Conservation (phyloP, 2,113 vertebrate genomes). For the Salvator merianae region DNA sequence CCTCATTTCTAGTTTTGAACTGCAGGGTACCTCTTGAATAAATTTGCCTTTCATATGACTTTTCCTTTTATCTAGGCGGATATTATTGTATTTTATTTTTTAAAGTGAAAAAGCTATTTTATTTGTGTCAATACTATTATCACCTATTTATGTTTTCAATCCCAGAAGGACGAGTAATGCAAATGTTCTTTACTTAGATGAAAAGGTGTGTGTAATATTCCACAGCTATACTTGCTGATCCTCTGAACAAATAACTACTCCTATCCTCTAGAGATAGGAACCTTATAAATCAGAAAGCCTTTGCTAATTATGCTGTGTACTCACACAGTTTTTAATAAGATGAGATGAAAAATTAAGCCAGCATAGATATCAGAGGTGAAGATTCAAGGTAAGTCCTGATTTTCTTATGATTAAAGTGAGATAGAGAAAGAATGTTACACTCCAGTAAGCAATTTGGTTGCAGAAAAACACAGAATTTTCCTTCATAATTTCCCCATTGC, state of each 20-base stretch:
- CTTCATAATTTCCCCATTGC: too few relatives aligned
- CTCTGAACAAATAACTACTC: conserved; percentile 74
- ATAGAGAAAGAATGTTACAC: fast-evolving
- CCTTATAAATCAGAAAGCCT: conserved; percentile 71
- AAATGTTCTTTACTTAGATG: conserved; percentile 64
- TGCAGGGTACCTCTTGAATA: too few relatives aligned
- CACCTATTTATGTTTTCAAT: conserved; percentile 35
- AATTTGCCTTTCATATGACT: too few relatives aligned
- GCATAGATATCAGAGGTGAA: conserved; percentile 31
- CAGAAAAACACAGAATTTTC: too few relatives aligned
- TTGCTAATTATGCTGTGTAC: conserved; percentile 73
- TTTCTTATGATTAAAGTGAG: neutral
- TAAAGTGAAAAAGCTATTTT: conserved; percentile 34
- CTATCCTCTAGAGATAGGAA: conserved; percentile 64
- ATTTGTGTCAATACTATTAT: neutral
- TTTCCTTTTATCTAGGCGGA: too few relatives aligned
- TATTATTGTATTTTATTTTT: neutral
- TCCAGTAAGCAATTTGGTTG: too few relatives aligned
- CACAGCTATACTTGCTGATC: conserved; percentile 65
- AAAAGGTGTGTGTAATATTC: conserved; percentile 76
- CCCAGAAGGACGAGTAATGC: conserved; percentile 23
- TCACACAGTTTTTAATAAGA: conserved; percentile 66
- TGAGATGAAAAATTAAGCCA: conserved; percentile 54
- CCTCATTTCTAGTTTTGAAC: too few relatives aligned
- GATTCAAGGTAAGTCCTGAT: conserved; percentile 5